These are phyloP conservation scores for Recurvirostra avosetta DNA, from an alignment of 2,113 vertebrate species.

Conservation along the genomic window DNA sequence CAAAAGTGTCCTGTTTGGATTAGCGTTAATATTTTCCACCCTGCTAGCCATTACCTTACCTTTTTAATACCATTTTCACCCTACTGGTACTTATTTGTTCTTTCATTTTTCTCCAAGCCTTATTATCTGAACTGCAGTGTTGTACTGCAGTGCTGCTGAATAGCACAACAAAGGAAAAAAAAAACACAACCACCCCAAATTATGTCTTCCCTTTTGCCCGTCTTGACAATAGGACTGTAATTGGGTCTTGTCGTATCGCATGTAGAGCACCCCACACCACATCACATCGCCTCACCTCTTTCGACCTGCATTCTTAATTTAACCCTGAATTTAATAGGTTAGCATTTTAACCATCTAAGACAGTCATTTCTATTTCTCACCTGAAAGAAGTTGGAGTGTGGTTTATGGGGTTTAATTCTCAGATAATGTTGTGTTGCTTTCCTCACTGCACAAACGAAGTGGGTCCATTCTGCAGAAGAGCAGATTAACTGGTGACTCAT, in stretches of 20 bases:
- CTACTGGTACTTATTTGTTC: background rate
- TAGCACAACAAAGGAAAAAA: background rate
- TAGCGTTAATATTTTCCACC: background rate
- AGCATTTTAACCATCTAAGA: background rate
- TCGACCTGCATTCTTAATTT: background rate
- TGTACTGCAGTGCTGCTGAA: background rate
- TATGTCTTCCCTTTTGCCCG: background rate
- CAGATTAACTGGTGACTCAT: background rate
- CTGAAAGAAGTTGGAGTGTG: background rate
- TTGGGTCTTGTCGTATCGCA: rapidly evolving
- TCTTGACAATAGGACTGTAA: background rate
- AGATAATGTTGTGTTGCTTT: background rate
- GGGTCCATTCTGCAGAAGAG: background rate
- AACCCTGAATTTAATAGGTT: background rate
- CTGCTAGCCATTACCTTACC: background rate
- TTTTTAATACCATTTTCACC: background rate
- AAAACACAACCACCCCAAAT: background rate
- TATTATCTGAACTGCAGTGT: background rate
- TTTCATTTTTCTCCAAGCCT: background rate
- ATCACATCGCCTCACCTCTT: background rate
- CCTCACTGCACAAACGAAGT: background rate
- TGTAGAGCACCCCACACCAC: rapidly evolving
- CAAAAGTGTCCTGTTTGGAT: background rate
- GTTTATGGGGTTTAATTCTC: background rate
- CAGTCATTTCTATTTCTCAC: background rate